phyloP scores from a whole-genome alignment of 2,113 vertebrate genomes.

The Cacatua alba region DNA sequence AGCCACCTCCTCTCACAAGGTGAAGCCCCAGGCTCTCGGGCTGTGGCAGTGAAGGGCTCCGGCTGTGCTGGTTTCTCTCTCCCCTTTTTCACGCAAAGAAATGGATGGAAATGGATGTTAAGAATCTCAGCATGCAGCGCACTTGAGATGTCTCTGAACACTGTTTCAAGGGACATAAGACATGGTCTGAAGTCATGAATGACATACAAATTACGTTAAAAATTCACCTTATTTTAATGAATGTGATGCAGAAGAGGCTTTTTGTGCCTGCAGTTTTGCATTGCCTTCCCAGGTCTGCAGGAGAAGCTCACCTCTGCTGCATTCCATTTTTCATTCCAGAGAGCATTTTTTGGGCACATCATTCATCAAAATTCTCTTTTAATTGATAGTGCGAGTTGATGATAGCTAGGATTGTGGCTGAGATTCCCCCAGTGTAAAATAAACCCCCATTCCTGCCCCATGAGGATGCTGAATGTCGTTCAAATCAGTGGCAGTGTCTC shows the following conservation, averaged over 20 bases:
- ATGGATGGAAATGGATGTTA: not conserved
- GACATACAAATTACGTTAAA: not conserved
- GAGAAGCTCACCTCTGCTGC: not conserved
- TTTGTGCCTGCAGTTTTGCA: not conserved
- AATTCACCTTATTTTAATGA: not conserved
- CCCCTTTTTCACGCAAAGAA: not conserved
- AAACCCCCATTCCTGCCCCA: not conserved
- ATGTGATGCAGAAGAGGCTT: not conserved
- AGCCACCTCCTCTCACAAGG: accelerated
- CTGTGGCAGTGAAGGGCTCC: not conserved
- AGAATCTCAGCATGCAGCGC: not conserved
- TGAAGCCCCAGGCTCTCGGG: not conserved
- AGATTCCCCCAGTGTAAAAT: not conserved
- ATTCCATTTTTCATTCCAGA: not conserved
- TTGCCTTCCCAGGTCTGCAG: not conserved
- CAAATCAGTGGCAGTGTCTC: accelerated
- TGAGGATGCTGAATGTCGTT: not conserved
- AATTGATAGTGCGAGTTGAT: not conserved
- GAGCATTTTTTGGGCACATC: not conserved
- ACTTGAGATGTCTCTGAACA: not conserved
- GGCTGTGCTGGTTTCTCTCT: not conserved
- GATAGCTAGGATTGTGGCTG: not conserved
- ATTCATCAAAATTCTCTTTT: not conserved
- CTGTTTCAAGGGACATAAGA: not conserved
- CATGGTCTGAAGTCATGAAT: not conserved